Conservation (phyloP, 2,888 invertebrate genomes). For the Diaphora mendica region DNA sequence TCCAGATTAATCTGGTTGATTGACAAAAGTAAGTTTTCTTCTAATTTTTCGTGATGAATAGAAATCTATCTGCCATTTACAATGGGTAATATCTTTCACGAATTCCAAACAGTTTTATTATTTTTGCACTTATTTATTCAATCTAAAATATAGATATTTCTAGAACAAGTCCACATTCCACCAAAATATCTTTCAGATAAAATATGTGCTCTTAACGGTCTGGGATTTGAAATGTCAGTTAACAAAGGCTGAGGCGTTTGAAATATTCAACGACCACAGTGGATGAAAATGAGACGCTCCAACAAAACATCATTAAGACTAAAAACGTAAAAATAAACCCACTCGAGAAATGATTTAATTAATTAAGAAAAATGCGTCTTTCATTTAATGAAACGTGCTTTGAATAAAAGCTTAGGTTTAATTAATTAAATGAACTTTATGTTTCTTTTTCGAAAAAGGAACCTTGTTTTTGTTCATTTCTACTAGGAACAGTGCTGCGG, state of each 20-base stretch:
- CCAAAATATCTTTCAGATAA: background rate
- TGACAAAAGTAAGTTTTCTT: background rate
- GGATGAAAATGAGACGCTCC: slow-evolving; percentile 38
- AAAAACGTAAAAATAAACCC: slow-evolving; percentile 57
- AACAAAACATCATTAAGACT: slow-evolving; percentile 64
- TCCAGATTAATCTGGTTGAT: background rate
- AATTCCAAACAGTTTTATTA: background rate
- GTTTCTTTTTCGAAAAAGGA: slow-evolving; percentile 33
- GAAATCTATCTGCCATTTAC: background rate
- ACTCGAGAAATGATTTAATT: slow-evolving; percentile 66
- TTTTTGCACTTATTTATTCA: background rate
- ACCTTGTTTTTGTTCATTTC: slow-evolving; percentile 14
- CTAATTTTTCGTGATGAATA: background rate
- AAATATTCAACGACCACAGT: slow-evolving; percentile 61
- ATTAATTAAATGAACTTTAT: slow-evolving; percentile 56
- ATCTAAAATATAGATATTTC: no score
- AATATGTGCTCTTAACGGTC: slow-evolving; percentile 1
- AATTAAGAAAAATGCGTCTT: slow-evolving; percentile 70
- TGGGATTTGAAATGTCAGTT: slow-evolving; percentile 56
- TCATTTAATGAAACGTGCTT: slow-evolving; percentile 68
- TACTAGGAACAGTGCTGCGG: background rate
- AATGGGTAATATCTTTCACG: background rate
- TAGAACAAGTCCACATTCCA: no score
- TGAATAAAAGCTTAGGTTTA: slow-evolving; percentile 64
- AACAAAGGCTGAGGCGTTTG: slow-evolving; percentile 56